Evolutionary conservation across 1,140 invertebrate species (phyloP), one percentile per base, ranked within the genome.

Genomic region (Dryas iulia): DNA sequence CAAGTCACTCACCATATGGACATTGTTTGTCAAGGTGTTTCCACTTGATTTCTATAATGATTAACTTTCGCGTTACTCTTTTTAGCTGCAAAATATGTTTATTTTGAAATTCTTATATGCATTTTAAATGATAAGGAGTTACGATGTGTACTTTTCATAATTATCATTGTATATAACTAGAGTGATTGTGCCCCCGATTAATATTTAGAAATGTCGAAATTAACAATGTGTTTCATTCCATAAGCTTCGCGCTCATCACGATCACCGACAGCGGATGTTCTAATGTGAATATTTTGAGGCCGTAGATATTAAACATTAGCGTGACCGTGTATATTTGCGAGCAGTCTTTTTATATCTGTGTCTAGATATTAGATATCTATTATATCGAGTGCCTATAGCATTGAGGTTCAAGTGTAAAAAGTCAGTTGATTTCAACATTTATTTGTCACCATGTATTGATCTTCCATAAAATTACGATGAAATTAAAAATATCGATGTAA

Each of bases 401-500:
- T 89, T 89, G 84, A 89, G 82, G 73, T 90, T 91, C 82, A 89
- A 90, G 74, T 91, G 87, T 91, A 89, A 87, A 90, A 91, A 91
- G 83, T 90, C 86, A 87, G 86, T 86, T 87, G 77, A 87, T 87
- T 91, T 89, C 87, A 86, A 77, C 88, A 88, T 86, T 89, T 84
- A 89, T 89, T 91, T 89, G 86, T 91, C 89, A 90, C 84, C 87
- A 87, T 91, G 84, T 91, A 91, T 91, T 90, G 89, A 91, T 91
- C 89, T 91, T 91, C 87, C 89, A 91, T 91, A 91, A 91, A 87
- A 91, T 91, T 91, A 91, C 83, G 86, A 90, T 89, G 89, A 91
- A 91, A 90, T 91, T 89, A 91, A 90, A 87, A 87, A 86, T 91
- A 91, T 91, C 78, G 89, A 91, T 91, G 89, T 91, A 91, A 91